Evolutionary conservation across 2,797 vertebrate genomes (phyloP).

Genomic region (Clarias pachynema): DNA sequence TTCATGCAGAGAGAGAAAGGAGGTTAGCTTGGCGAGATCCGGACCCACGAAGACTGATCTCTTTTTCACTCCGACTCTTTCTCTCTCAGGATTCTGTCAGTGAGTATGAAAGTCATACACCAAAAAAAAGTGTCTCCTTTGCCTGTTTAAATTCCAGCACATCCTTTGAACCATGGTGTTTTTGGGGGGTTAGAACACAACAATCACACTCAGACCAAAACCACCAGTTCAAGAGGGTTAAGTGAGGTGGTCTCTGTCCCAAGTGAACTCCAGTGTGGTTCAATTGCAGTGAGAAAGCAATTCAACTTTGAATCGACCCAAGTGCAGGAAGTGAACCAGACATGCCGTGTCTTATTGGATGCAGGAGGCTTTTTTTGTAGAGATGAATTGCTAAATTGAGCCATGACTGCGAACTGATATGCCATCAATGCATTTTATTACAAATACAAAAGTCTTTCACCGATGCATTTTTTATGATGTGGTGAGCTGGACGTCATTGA

Average conservation of each 20-base stretch:
- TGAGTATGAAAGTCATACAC: neutral
- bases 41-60: neutral
- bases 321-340: neutral
- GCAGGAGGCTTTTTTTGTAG: neutral
- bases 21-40: constrained; percentile 11
- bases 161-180: neutral
- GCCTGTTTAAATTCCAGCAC: neutral
- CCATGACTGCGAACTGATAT: neutral
- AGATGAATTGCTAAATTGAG: neutral
- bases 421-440: neutral
- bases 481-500: no score
- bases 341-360: neutral
- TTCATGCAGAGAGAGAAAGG: no score
- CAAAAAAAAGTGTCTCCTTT: no score
- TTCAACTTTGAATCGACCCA: neutral
- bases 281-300: neutral
- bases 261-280: neutral
- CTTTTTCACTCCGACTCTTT: neutral
- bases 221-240: no score
- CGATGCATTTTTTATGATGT: no score
- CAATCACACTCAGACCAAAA: neutral
- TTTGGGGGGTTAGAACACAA: neutral
- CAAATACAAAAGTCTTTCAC: no score
- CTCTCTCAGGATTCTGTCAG: neutral
- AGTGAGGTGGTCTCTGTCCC: neutral